Evolutionary conservation across 1,140 invertebrate genomes (phyloP), one percentile per base, ranked within the genome.

Genomic region (Ericerus pela): DNA sequence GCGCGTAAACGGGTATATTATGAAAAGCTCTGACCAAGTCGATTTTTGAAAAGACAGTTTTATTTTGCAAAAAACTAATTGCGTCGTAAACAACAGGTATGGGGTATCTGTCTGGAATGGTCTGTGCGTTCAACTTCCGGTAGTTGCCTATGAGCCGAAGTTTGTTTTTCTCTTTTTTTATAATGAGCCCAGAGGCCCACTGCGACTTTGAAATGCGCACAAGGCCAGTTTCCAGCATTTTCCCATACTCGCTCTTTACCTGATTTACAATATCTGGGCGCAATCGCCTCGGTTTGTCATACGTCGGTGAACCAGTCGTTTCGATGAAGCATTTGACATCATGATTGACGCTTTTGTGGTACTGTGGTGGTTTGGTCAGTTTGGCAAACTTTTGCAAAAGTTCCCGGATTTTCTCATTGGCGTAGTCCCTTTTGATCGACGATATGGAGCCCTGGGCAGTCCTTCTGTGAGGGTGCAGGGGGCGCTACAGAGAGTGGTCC

Each of bases 11-110:
- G 3, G 63, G 58, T 10, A 77, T 63, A 58, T 78, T 73, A 59
- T 68, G 68, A 61, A 71, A 77, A 12, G 74, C 74, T 28, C 64
- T 68, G 0, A 62, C 62, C 14, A 75, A 54, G 65, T 78, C 75
- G 4, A 78, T 51, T 0, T 68, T 64, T 5, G 66, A 67, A 56
- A 76, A 75, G 53, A 65, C 65, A n/a, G 56, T 60, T 11, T 63
- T 56, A 2, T 62, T 65, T 0, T 62, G 60, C 37, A 73, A 43
- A 5, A 55, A 57, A 54, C 69, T 61, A 16, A 43, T 22, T 22
- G 26, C 26, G 27, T 51, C 47, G 16, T 14, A 8, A 14, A n/a
- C n/a, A 16, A 30, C 10, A 5, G 28, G 38, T n/a, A 51, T 51
- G 8, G 26, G 75, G 62, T 72, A 78, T 24, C 55, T 59, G 36